Evolutionary conservation across 2,888 invertebrate genomes (phyloP).

Genomic region (Crematogaster levior): DNA sequence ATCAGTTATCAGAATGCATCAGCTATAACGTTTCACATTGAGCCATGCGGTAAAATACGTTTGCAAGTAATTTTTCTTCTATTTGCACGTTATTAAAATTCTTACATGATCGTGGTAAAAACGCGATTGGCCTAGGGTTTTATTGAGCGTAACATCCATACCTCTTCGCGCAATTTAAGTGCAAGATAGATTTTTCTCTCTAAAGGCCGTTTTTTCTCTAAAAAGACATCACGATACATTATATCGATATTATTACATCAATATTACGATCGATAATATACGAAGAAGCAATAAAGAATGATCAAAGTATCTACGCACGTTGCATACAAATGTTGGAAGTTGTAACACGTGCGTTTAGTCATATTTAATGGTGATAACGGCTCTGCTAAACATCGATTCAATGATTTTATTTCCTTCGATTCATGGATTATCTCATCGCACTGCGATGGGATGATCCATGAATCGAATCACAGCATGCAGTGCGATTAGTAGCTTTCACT

Average conservation of each 20-base stretch:
- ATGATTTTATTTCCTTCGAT: slow-evolving; percentile 54
- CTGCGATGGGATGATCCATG: slow-evolving; percentile 38
- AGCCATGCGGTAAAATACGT: slow-evolving; percentile 21
- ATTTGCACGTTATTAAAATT: slow-evolving; percentile 41
- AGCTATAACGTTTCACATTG: slow-evolving; percentile 4
- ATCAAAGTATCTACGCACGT: slow-evolving; percentile 13
- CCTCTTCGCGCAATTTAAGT: not conserved
- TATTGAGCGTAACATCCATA: not conserved
- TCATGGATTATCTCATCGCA: too few relatives aligned
- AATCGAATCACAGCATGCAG: slow-evolving; percentile 17
- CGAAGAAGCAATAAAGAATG: slow-evolving; percentile 6
- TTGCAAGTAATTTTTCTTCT: slow-evolving; percentile 32
- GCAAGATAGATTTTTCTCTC: not conserved
- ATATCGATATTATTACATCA: not conserved
- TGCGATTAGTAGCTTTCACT: slow-evolving; percentile 10
- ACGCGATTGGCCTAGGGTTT: slow-evolving; percentile 1
- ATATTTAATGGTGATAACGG: slow-evolving; percentile 63
- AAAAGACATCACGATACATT: not conserved
- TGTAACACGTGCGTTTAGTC: slow-evolving; percentile 28
- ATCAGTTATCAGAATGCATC: slow-evolving; percentile 44
- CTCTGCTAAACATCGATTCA: slow-evolving; percentile 60
- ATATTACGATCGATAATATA: slow-evolving; percentile 7
- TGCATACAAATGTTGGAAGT: slow-evolving; percentile 16
- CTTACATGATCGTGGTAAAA: slow-evolving; percentile 18
- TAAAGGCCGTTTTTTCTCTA: not conserved